Evolutionary conservation across 1,140 invertebrate genomes (phyloP), one percentile per base, ranked within the genome.

Genomic region (Lepidurus couesii): DNA sequence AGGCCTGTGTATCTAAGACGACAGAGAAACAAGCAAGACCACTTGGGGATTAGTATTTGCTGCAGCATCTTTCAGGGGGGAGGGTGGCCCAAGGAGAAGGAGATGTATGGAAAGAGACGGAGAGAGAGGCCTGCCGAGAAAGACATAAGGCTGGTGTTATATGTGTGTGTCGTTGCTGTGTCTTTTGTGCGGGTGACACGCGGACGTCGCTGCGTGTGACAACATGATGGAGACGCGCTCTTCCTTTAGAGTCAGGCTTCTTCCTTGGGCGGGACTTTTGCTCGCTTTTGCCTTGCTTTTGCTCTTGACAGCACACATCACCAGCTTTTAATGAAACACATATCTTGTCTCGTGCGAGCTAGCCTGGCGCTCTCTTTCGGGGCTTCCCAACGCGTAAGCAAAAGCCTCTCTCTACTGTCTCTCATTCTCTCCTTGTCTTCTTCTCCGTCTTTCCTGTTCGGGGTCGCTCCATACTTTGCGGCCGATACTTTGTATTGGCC

Each of bases 291-390:
- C 24, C 24, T 34, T 34, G 34, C 34, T 34, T 34, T 34, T 34
- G 53, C 53, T 65, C 53, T 21, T 65, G 53, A 65, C 53, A 65
- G 53, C 53, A 21, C n/a, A 13, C 53, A 65, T 65, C 53, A 65
- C 53, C 53, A 65, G 53, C 53, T 65, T 65, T 65, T 65, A 65
- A 65, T 65, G 53, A 65, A 65, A 65, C 53, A 65, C 53, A 65
- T 65, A 65, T 65, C 53, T 65, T 65, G 53, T 65, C 53, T 65
- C 53, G 53, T 21, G 13, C 34, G 2, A 34, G 34, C 34, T 34
- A 34, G 34, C 34, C 34, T 34, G 34, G 34, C 34, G 34, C 34
- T 34, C 34, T 34, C 34, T 34, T 34, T 34, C 34, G 34, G 34
- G 34, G 34, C 34, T 34, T 34, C 34, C 34, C 34, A 34, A 34